Conservation (phyloP, 2,888 invertebrate species). For the Adineta ricciae region DNA sequence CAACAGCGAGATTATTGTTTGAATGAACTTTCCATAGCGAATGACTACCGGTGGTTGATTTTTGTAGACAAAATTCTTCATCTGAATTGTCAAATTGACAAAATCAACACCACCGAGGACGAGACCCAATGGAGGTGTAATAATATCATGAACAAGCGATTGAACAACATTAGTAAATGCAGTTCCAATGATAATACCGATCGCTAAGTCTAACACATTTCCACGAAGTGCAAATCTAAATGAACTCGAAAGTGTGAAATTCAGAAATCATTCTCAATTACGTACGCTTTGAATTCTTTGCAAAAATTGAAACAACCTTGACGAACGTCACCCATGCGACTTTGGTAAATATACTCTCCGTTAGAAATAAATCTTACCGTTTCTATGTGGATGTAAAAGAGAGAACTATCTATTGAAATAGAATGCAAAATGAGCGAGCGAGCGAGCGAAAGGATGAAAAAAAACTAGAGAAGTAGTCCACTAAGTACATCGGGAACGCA, state of each 20-base stretch:
- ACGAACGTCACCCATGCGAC: neutral
- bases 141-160: neutral
- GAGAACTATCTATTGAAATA: no score
- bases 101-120: no score
- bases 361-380: no score
- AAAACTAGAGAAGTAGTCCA: no score
- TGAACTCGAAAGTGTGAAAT: neutral
- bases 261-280: neutral
- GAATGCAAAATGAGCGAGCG: no score
- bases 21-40: neutral
- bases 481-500: no score
- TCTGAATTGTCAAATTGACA: neutral
- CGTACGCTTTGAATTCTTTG: neutral
- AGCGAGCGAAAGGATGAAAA: no score
- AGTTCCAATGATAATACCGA: neutral
- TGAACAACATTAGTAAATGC: neutral
- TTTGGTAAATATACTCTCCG: no score
- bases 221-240: neutral
- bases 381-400: no score
- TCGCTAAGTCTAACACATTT: neutral
- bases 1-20: neutral
- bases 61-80: neutral
- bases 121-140: neutral
- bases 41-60: neutral
- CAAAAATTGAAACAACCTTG: neutral